Percentiles rank a stretch among this genome's conserved stretches.
phyloP scores from a whole-genome alignment of 2,888 invertebrate species.

The Erynnis tages region DNA sequence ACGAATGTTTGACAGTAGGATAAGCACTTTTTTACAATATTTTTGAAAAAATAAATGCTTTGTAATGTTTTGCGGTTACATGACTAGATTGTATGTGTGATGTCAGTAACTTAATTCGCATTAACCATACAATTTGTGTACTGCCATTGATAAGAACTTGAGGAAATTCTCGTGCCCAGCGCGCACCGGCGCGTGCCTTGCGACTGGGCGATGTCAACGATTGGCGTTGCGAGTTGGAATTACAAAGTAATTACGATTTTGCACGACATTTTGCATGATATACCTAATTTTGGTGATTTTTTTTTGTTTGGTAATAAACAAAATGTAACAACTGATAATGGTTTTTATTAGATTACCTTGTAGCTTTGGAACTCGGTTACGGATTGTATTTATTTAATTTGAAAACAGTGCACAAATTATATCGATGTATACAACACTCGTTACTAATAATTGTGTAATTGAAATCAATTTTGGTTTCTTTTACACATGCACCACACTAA shows the following conservation, averaged over 20 bases:
- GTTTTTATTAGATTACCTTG: constrained; percentile 12
- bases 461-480: too few species aligned
- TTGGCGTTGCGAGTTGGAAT: constrained; percentile 27
- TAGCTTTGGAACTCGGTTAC: not conserved
- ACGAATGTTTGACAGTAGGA: constrained; percentile 28
- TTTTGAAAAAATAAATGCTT: constrained; percentile 28
- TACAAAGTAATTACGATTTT: constrained; percentile 29
- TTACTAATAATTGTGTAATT: too few species aligned
- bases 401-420: not conserved
- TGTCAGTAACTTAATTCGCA: constrained; percentile 22
- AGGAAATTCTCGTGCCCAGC: constrained; percentile 26
- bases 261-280: constrained; percentile 28
- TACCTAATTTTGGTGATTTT: constrained; percentile 27
- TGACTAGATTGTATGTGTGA: constrained; percentile 25
- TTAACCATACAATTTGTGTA: constrained; percentile 27
- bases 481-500: too few species aligned
- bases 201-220: constrained; percentile 15
- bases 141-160: constrained; percentile 16
- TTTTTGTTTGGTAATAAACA: constrained; percentile 28
- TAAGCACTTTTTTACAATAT: constrained; percentile 29
- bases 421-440: too few species aligned
- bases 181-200: too few species aligned
- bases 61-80: constrained; percentile 27
- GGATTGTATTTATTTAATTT: not conserved
- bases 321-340: constrained; percentile 25